Base-by-base conservation (phyloP, 2,113 vertebrate genomes). In the Canis aureus region DNA sequence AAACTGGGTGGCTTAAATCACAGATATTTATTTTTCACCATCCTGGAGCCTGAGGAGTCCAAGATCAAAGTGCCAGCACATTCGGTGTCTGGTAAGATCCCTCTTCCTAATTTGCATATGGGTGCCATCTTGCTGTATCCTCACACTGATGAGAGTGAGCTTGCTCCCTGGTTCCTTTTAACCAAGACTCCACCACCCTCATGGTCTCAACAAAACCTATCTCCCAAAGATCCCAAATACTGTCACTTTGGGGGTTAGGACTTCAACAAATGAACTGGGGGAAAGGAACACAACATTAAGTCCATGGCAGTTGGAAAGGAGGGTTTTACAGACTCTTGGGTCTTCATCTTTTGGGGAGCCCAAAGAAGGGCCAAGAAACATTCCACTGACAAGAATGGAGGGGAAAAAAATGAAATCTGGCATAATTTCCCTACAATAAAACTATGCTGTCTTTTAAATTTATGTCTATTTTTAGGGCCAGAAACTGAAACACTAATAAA, bases 321-420 rank as follows among this genome's bases (percentile, higher is more conserved):
- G 64, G 90, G 82, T 86, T 95, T 95, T n/a, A 94, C 29, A 76
- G 35, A 84, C 60, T 73, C 71, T 92, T 19, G 19, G 35, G 62
- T 79, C 27, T 94, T 91, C 59, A 71, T 66, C 71, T 94, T 92
- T 74, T n/a, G 16, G 23, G 10, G 69, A 94, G 35, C 49, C 78
- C 79, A 80, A 64, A 79, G 35, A 89, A 53, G 32, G 32, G 32
- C 27, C 62, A 96, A 35, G 64, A 96, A 95, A 97, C 49, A 96
- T 8, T 90, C 67, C n/a, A 84, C 29, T 76, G 64, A 76, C 32
- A 82, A 94, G 29, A 94, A 62, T 11, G 43, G 84, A 64, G 35
- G 43, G 22, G n/a, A 19, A 29, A 66, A 85, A 90, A 85, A 95
- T 19, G n/a, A 91, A 97, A 97, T 73, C 57, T 89, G 60, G 25